phyloP scores from a whole-genome alignment of 2,888 invertebrate species.

The Scaptomyza polygonia region DNA sequence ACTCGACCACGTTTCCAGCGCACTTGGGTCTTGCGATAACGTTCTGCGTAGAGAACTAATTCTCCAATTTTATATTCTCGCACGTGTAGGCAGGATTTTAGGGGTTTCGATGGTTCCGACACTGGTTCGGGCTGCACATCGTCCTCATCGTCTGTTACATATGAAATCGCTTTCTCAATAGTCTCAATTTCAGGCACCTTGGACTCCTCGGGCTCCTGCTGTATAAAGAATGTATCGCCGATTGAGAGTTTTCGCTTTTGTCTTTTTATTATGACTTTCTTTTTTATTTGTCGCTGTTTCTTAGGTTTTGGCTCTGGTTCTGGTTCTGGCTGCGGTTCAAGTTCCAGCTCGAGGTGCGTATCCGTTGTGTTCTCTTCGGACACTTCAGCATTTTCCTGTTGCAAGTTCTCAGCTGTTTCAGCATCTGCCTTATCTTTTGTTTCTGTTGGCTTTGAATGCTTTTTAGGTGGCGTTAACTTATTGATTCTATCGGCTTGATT shows the following conservation, averaged over 20 bases:
- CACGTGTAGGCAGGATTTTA: constrained; percentile 80
- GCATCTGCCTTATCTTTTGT: constrained; percentile 31
- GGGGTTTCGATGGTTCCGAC: constrained; percentile 57
- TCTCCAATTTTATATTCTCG: constrained; percentile 83
- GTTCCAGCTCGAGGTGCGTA: constrained; percentile 26
- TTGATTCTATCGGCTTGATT: constrained; percentile 54
- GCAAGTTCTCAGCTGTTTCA: constrained; percentile 8
- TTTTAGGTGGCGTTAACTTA: constrained; percentile 65
- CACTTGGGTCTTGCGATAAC: constrained; percentile 82
- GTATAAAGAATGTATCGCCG: constrained; percentile 78
- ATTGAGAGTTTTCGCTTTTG: constrained; percentile 82
- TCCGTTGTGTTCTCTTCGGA: background rate
- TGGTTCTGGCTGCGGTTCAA: constrained; percentile 18
- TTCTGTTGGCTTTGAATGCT: constrained; percentile 37
- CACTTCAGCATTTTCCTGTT: constrained; percentile 33
- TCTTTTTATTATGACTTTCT: constrained; percentile 83
- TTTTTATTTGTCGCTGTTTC: constrained; percentile 79
- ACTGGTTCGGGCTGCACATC: constrained; percentile 46
- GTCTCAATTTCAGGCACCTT: constrained; percentile 78
- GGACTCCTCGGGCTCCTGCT: constrained; percentile 68
- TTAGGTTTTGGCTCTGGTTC: constrained; percentile 50
- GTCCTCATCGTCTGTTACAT: constrained; percentile 72
- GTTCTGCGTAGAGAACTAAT: constrained; percentile 82
- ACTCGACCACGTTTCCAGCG: constrained; percentile 82
- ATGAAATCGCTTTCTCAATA: constrained; percentile 81